These are phyloP conservation scores for Heliothis peltigera DNA, from an alignment of 2,888 invertebrate species.

Conservation along the genomic window DNA sequence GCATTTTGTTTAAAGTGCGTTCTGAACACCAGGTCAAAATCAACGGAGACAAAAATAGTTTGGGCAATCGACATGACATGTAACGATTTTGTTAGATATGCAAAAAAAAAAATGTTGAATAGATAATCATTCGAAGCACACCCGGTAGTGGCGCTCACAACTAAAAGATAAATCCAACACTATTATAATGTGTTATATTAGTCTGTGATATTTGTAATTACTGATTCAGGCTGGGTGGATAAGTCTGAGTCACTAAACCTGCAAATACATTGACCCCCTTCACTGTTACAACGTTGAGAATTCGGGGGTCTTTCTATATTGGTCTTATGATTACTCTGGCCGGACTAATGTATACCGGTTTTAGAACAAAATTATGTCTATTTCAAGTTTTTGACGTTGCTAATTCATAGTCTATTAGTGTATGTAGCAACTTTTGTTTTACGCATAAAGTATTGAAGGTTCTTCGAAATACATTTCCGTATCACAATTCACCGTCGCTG, in stretches of 20 bases:
- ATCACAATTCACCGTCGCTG: background rate
- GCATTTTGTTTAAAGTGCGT: too few relatives aligned
- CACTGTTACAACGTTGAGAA: slow-evolving; percentile 12
- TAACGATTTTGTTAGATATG: too few relatives aligned
- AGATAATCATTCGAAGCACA: background rate
- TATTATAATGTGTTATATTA: slow-evolving; percentile 12
- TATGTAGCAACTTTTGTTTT: background rate
- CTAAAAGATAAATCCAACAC: slow-evolving; percentile 10
- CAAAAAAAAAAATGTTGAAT: background rate
- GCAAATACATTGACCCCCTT: slow-evolving; percentile 30
- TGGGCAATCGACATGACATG: background rate
- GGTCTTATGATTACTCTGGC: slow-evolving; percentile 13
- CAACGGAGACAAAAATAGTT: too few relatives aligned
- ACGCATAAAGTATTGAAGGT: background rate
- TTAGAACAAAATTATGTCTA: slow-evolving; percentile 19
- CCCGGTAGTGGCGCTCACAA: slow-evolving; percentile 7
- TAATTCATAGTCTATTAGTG: slow-evolving; percentile 2
- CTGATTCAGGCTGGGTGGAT: slow-evolving; percentile 33
- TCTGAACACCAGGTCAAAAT: background rate
- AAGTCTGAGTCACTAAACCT: slow-evolving; percentile 40
- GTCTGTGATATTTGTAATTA: slow-evolving; percentile 47
- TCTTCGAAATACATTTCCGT: background rate
- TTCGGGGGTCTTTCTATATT: slow-evolving; percentile 37
- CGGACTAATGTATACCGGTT: slow-evolving; percentile 46
- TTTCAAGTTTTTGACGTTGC: slow-evolving; percentile 8